phyloP scores from a whole-genome alignment of 2,797 vertebrate species.

The Harpagifer antarcticus region DNA sequence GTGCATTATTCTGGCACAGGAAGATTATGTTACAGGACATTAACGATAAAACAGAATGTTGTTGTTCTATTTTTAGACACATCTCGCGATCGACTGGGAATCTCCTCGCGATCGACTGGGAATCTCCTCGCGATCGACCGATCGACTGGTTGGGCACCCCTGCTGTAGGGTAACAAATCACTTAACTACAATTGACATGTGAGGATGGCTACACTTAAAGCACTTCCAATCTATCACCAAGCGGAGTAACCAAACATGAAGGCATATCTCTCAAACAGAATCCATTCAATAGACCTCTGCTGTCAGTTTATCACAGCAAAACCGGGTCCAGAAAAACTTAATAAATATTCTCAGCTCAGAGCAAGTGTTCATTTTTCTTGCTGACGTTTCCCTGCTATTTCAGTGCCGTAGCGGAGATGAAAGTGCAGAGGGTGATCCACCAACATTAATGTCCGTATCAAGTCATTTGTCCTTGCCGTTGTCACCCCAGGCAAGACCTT shows the following conservation, averaged over 20 bases:
- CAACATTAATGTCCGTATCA: slow-evolving; percentile 73
- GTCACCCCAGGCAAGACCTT: slow-evolving; percentile 73
- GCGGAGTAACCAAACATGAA: slow-evolving; percentile 33
- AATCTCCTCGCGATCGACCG: too few relatives aligned
- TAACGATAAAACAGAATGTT: too few relatives aligned
- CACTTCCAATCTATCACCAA: slow-evolving; percentile 27
- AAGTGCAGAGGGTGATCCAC: slow-evolving; percentile 71
- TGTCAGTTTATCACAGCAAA: slow-evolving; percentile 60
- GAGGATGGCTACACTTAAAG: slow-evolving; percentile 30
- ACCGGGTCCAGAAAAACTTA: slow-evolving; percentile 52
- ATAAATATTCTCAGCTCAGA: slow-evolving; percentile 69
- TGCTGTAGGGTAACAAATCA: slow-evolving; percentile 14
- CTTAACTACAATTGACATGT: slow-evolving; percentile 35
- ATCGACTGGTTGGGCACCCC: too few relatives aligned
- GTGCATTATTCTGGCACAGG: too few relatives aligned
- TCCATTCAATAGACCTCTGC: slow-evolving; percentile 56
- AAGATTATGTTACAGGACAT: too few relatives aligned
- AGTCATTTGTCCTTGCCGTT: slow-evolving; percentile 73
- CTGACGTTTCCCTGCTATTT: slow-evolving; percentile 75
- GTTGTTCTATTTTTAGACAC: too few relatives aligned
- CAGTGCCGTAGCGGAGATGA: slow-evolving; percentile 58
- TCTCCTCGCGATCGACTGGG: too few relatives aligned
- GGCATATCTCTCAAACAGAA: slow-evolving; percentile 39
- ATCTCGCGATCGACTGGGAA: too few relatives aligned
- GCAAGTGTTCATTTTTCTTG: slow-evolving; percentile 68